These are phyloP conservation scores for Cryptoblepharus egeriae DNA, from an alignment of 2,797 vertebrate genomes.

Conservation along the genomic window DNA sequence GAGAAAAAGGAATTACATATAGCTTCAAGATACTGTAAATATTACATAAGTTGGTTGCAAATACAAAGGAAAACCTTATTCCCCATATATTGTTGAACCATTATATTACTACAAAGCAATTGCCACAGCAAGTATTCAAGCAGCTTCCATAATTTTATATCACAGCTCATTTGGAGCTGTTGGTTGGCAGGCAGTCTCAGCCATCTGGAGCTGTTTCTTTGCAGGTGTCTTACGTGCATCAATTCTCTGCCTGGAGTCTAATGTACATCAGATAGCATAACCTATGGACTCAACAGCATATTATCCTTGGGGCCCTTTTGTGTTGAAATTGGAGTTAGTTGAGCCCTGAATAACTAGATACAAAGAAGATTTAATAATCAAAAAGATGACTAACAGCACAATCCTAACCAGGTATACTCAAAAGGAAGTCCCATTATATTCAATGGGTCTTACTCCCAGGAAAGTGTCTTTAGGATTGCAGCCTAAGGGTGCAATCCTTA, in stretches of 20 bases:
- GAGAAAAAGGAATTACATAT: background rate
- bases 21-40: background rate
- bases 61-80: slow-evolving; percentile 46
- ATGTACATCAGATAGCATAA: background rate
- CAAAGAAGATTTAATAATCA: no score
- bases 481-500: no score
- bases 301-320: background rate
- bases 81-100: slow-evolving; percentile 34
- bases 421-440: no score
- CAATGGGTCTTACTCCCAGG: no score
- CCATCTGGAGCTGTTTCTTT: background rate
- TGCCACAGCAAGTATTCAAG: slow-evolving; percentile 27
- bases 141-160: background rate
- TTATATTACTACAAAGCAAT: slow-evolving; percentile 41
- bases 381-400: no score
- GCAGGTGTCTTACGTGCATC: background rate
- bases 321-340: background rate
- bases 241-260: background rate
- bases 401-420: no score
- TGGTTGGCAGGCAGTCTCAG: slow-evolving; percentile 37
- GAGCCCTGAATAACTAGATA: background rate
- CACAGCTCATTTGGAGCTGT: slow-evolving; percentile 29
- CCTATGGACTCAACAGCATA: background rate
- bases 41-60: slow-evolving; percentile 14
- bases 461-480: no score